Conservation (phyloP, 2,113 vertebrate species). For the Spilogale gracilis region DNA sequence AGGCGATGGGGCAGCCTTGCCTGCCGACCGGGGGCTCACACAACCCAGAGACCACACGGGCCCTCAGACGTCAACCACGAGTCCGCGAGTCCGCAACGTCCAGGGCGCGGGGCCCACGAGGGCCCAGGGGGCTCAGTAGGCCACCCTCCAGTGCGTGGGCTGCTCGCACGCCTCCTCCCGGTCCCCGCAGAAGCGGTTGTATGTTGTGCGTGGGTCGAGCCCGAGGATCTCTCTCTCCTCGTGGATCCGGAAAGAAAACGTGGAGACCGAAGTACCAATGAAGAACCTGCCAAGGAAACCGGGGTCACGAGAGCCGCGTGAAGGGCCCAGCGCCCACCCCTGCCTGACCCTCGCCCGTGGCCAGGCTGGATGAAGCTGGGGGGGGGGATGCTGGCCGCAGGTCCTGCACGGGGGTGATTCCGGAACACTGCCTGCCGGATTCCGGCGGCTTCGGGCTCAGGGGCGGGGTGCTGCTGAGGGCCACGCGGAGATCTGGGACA, state of each 20-base stretch:
- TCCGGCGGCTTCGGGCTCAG: no score
- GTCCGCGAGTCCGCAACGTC: fast-evolving
- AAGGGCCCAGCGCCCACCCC: fast-evolving
- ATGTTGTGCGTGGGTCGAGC: conserved; percentile 96
- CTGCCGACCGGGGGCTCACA: fast-evolving
- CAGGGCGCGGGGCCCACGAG: background rate
- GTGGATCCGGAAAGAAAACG: conserved; percentile 98
- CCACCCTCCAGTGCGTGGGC: conserved; percentile 98
- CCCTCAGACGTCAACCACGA: fast-evolving
- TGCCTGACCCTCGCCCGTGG: background rate
- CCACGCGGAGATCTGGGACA: no score
- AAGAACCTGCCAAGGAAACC: conserved; percentile 90
- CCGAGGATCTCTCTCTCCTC: conserved; percentile 98
- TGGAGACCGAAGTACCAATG: conserved; percentile 97
- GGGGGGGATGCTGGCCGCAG: background rate
- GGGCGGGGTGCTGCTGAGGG: no score
- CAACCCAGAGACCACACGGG: fast-evolving
- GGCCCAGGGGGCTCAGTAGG: conserved; percentile 87
- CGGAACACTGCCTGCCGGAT: no score
- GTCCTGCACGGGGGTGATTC: fast-evolving
- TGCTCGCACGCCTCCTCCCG: conserved; percentile 95
- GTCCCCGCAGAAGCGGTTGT: conserved; percentile 97
- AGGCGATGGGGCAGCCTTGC: fast-evolving
- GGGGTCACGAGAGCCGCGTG: background rate
- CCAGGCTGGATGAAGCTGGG: no score